These are phyloP conservation scores for Macrobrachium nipponense DNA, from an alignment of 1,140 invertebrate genomes.

Conservation along the genomic window DNA sequence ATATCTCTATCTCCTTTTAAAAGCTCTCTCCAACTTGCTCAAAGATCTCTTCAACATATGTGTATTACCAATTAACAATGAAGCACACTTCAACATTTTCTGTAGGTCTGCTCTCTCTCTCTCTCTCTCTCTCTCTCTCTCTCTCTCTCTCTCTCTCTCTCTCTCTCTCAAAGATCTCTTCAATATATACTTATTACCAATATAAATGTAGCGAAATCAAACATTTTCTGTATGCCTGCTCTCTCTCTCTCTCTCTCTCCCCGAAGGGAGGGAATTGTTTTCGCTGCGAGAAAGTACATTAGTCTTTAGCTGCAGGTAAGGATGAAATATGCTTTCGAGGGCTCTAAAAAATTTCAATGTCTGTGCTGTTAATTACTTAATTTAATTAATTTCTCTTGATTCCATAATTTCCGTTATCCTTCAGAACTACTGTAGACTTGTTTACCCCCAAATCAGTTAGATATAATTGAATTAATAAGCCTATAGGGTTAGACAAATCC, in stretches of 20 bases:
- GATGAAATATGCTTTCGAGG: too few relatives aligned
- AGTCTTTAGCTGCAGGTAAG: too few relatives aligned
- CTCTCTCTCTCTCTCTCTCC: conserved; percentile 10
- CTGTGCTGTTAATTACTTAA: too few relatives aligned
- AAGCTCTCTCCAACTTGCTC: neutral
- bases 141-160: conserved; percentile 30
- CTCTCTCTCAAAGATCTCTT: neutral
- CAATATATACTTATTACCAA: neutral
- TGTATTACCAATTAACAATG: neutral
- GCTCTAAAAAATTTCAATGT: too few relatives aligned
- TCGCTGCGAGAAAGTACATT: too few relatives aligned
- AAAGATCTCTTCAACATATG: neutral
- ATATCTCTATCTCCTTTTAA: too few relatives aligned
- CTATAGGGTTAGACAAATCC: too few relatives aligned
- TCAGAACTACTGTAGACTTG: neutral
- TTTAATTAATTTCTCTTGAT: too few relatives aligned
- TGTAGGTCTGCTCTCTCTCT: too few relatives aligned
- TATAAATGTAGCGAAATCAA: neutral
- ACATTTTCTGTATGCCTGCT: neutral
- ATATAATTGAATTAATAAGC: too few relatives aligned
- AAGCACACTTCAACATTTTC: neutral
- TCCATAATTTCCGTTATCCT: neutral
- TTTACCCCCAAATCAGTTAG: neutral
- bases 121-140: neutral
- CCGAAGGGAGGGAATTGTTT: too few relatives aligned